Evolutionary conservation across 2,888 invertebrate genomes (phyloP).

Genomic region (Odontocerum albicorne): DNA sequence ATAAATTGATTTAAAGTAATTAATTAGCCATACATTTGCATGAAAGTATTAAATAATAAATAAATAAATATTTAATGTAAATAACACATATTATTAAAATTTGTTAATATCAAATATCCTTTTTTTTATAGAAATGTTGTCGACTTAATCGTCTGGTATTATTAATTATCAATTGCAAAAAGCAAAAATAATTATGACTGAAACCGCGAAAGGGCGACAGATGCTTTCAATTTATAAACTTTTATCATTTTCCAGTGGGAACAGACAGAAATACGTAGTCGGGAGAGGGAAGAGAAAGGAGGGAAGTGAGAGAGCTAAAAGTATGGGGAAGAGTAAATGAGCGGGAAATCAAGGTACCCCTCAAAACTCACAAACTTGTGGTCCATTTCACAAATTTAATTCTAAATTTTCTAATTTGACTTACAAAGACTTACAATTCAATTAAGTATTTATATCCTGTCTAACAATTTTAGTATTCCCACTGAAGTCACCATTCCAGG

Average conservation of each 20-base stretch:
- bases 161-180: constrained; percentile 36
- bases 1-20: too few relatives aligned
- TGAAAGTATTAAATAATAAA: too few relatives aligned
- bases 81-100: too few relatives aligned
- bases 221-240: constrained; percentile 37
- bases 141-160: constrained; percentile 26
- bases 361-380: neutral
- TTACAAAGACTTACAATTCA: constrained; percentile 2
- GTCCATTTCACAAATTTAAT: constrained; percentile 4
- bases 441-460: neutral
- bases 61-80: too few relatives aligned
- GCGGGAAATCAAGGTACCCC: neutral
- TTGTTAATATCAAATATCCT: too few relatives aligned
- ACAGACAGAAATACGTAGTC: neutral
- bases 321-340: neutral
- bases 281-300: neutral
- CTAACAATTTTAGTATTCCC: too few relatives aligned
- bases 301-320: neutral
- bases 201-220: constrained; percentile 36
- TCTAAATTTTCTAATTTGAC: constrained; percentile 1
- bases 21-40: too few relatives aligned
- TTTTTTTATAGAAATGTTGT: constrained; percentile 17
- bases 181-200: constrained; percentile 37
- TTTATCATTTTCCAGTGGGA: constrained; percentile 33
- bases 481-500: too few relatives aligned